phyloP scores from a whole-genome alignment of 1,140 invertebrate species.

The Melanaphis sacchari region DNA sequence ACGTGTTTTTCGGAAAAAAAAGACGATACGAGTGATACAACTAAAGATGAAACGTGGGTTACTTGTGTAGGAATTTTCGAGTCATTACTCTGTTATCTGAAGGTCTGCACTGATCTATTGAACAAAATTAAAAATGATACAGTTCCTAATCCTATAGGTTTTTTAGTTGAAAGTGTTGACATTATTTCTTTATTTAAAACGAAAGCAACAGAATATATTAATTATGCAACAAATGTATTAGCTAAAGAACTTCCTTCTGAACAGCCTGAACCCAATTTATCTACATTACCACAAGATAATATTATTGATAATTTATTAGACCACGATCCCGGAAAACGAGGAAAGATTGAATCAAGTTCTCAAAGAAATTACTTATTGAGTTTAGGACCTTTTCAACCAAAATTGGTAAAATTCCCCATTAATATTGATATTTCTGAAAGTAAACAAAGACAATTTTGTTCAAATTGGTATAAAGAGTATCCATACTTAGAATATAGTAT shows the following conservation, averaged over 20 bases:
- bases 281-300: neutral
- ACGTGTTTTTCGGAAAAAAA: no score
- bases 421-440: neutral
- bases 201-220: conserved; percentile 8
- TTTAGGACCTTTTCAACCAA: conserved; percentile 12
- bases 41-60: no score
- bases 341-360: neutral
- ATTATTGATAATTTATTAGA: conserved; percentile 11
- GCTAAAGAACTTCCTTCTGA: conserved; percentile 8
- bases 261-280: neutral
- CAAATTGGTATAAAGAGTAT: conserved; percentile 31
- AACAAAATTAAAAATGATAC: neutral
- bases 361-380: conserved; percentile 33
- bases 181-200: conserved; percentile 34
- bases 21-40: no score
- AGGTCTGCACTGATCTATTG: neutral
- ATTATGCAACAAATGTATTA: neutral
- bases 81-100: conserved; percentile 7
- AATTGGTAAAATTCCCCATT: neutral
- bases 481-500: conserved; percentile 47
- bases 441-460: conserved; percentile 36
- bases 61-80: neutral
- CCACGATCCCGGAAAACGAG: neutral
- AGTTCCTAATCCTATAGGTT: conserved; percentile 7
- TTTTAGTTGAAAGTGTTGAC: conserved; percentile 30